Evolutionary conservation across 2,113 vertebrate genomes (phyloP).

Genomic region (Plecotus auritus): DNA sequence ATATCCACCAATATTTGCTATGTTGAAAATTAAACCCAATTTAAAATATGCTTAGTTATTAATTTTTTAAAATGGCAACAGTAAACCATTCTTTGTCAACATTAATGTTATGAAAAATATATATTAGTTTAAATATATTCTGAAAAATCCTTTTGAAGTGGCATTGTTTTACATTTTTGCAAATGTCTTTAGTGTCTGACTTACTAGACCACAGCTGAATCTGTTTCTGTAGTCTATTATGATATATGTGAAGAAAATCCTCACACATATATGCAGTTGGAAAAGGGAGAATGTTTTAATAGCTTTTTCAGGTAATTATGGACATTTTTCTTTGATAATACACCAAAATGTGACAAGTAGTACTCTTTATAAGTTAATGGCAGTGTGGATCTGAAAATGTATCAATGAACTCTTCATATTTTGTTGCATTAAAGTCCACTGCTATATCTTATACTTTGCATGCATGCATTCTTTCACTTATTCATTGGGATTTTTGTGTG

Average conservation of each 20-base stretch:
- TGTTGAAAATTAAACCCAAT: not conserved
- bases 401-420: not conserved
- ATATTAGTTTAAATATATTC: not conserved
- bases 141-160: not conserved
- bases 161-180: not conserved
- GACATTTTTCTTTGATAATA: not conserved
- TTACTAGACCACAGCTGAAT: not conserved
- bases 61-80: not conserved
- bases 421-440: not conserved
- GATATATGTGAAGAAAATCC: not conserved
- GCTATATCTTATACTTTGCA: not conserved
- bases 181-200: not conserved
- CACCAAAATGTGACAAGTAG: not conserved
- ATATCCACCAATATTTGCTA: not conserved
- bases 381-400: not conserved
- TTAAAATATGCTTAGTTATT: not conserved
- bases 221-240: not conserved
- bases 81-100: not conserved
- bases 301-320: not conserved
- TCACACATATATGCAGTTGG: not conserved
- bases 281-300: not conserved
- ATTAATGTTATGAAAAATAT: not conserved
- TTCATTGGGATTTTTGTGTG: not conserved
- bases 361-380: not conserved
- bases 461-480: not conserved